These are phyloP conservation scores for Gymnoscopelus braueri DNA, from an alignment of 2,797 vertebrate species.

Conservation along the genomic window DNA sequence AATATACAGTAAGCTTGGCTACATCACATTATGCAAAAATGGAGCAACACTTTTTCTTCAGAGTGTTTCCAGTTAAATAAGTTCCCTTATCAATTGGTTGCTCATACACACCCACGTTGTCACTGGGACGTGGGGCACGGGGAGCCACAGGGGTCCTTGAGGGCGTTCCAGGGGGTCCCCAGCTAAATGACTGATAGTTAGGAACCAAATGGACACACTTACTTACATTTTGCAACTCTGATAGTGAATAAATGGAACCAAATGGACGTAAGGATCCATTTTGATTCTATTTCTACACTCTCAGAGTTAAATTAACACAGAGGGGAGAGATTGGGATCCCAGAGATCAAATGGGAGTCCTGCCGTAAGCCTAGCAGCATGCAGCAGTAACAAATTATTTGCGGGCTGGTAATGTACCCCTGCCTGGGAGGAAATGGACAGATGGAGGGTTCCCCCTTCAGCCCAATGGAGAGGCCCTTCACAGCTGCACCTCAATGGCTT, in stretches of 20 bases:
- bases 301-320: no score
- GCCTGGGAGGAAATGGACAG: conserved; percentile 66
- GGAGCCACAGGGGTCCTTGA: no score
- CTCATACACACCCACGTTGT: conserved; percentile 25
- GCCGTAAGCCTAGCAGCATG: conserved; percentile 46
- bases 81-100: conserved; percentile 10
- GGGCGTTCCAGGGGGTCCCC: no score
- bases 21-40: conserved; percentile 38
- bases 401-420: conserved; percentile 63
- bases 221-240: no score
- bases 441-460: conserved; percentile 16
- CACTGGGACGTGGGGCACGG: no score
- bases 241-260: no score
- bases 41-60: conserved; percentile 20
- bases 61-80: conserved; percentile 9
- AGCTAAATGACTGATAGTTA: no score
- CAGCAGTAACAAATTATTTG: conserved; percentile 63
- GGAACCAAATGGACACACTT: no score
- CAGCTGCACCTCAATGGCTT: conserved; percentile 66
- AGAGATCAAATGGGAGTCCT: conserved; percentile 24
- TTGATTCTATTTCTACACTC: no score
- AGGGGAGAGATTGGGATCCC: no score
- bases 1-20: conserved; percentile 42
- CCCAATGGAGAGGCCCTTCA: conserved; percentile 47
- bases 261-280: no score